phyloP scores from a whole-genome alignment of 2,113 vertebrate genomes.

The Todiramphus saurophagus region DNA sequence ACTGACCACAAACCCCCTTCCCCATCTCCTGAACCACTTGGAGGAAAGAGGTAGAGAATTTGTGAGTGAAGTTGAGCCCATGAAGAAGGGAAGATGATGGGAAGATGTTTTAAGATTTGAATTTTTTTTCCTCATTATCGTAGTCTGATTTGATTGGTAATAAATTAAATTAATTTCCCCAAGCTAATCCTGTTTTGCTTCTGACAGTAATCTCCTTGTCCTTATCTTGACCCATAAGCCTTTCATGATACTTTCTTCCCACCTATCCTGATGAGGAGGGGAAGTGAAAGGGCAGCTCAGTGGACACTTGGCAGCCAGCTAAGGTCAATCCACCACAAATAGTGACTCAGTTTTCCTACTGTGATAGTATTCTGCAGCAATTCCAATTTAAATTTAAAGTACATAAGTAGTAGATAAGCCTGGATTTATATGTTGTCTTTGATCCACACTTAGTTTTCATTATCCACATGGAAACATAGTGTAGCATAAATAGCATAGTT shows the following conservation, averaged over 20 bases:
- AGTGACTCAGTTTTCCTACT: not conserved
- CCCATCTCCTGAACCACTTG: rapidly evolving
- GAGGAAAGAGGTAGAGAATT: not conserved
- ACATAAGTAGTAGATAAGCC: not conserved
- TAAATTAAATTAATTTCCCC: not conserved
- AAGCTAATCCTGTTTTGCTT: not conserved
- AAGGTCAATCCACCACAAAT: not conserved
- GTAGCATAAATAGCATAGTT: not conserved
- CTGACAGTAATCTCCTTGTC: not conserved
- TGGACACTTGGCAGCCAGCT: not conserved
- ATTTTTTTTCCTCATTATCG: not conserved
- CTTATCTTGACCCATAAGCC: not conserved
- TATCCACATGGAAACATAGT: not conserved
- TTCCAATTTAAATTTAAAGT: not conserved
- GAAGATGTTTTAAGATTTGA: not conserved
- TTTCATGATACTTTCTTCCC: not conserved
- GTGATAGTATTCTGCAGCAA: not conserved
- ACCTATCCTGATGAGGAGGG: not conserved
- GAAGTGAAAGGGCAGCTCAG: not conserved
- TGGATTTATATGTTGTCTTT: not conserved
- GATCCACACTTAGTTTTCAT: not conserved
- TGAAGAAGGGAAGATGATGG: rapidly evolving
- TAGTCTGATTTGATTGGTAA: not conserved
- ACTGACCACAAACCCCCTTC: rapidly evolving
- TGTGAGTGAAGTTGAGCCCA: not conserved